These are phyloP conservation scores for Idris sp. DNA, from an alignment of 1,140 invertebrate species.

Conservation along the genomic window DNA sequence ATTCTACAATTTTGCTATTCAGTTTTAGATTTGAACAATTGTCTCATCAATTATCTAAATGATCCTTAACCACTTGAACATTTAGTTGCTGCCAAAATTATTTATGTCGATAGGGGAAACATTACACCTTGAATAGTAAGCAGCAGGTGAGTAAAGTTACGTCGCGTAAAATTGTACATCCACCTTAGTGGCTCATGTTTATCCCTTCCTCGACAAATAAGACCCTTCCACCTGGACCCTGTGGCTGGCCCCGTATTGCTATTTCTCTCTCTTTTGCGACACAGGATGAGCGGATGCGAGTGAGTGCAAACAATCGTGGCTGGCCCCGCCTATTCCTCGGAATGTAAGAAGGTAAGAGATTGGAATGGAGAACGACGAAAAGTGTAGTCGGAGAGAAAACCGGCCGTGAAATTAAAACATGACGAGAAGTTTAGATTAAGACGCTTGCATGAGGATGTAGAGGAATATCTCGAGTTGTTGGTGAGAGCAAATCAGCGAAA, in stretches of 20 bases:
- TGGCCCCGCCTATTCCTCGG: slow-evolving; percentile 57
- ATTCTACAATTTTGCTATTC: too few species aligned
- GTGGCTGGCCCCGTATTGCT: slow-evolving; percentile 27
- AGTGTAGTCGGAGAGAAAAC: slow-evolving; percentile 65
- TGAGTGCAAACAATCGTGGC: slow-evolving; percentile 29
- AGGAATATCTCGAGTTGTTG: slow-evolving; percentile 24
- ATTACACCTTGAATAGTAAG: too few species aligned
- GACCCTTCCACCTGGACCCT: slow-evolving; percentile 31
- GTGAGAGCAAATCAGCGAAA: slow-evolving; percentile 22
- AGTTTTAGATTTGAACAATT: too few species aligned
- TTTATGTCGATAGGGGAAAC: too few species aligned
- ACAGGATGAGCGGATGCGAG: too few species aligned
- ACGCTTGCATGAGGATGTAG: slow-evolving; percentile 63
- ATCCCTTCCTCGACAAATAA: slow-evolving; percentile 35
- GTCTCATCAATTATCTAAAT: too few species aligned
- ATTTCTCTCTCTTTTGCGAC: slow-evolving; percentile 33
- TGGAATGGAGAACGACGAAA: slow-evolving; percentile 58
- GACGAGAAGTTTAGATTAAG: slow-evolving; percentile 74
- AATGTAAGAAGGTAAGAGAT: slow-evolving; percentile 58
- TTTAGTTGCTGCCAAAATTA: too few species aligned
- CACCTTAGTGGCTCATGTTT: slow-evolving; percentile 47
- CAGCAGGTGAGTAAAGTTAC: slow-evolving; percentile 53
- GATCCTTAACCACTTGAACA: too few species aligned
- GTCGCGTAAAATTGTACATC: slow-evolving; percentile 47
- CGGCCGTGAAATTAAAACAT: slow-evolving; percentile 77